These are phyloP conservation scores for Adoxophyes honmai DNA, from an alignment of 1,140 invertebrate genomes.

Conservation along the genomic window DNA sequence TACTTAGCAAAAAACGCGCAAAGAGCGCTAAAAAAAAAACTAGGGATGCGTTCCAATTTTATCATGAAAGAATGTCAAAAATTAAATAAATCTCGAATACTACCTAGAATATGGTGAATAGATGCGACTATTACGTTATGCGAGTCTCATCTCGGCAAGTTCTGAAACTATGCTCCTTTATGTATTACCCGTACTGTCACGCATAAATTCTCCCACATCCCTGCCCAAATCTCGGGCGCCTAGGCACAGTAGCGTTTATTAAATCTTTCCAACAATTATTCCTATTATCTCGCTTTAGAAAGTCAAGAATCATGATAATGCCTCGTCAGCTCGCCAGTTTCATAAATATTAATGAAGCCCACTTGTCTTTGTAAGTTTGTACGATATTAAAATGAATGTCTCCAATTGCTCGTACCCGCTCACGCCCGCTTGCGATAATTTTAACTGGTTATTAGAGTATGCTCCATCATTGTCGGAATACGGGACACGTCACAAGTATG, in stretches of 20 bases:
- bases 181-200: no score
- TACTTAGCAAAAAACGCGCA: no score
- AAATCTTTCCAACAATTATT: conserved; percentile 5
- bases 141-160: no score
- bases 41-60: no score
- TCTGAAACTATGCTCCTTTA: no score
- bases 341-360: conserved; percentile 58
- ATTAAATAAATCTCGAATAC: no score
- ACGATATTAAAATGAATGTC: conserved; percentile 58
- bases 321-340: conserved; percentile 33
- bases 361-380: conserved; percentile 37
- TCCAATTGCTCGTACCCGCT: conserved; percentile 39
- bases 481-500: background rate
- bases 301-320: conserved; percentile 8
- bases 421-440: conserved; percentile 21
- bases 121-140: no score
- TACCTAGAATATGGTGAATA: no score
- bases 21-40: no score
- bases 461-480: background rate
- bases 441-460: conserved; percentile 13
- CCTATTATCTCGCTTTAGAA: conserved; percentile 8
- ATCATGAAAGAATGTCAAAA: no score
- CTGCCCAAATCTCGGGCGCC: background rate
- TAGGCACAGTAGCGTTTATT: background rate
- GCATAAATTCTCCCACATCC: no score